phyloP scores from a whole-genome alignment of 1,140 invertebrate species.

The Cryptotermes secundus region DNA sequence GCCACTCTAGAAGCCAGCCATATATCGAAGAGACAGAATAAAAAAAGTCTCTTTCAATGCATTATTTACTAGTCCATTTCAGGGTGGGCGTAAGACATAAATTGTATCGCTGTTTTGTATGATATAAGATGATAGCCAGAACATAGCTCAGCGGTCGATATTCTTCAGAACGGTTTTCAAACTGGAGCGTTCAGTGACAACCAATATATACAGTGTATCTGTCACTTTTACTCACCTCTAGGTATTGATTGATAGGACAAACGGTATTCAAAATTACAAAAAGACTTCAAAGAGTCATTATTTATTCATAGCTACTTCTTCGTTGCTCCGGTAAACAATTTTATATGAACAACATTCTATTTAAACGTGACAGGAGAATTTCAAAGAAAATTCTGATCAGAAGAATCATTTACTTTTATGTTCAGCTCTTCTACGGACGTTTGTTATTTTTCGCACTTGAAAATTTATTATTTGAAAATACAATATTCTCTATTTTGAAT shows the following conservation, averaged over 20 bases:
- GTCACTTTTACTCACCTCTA: neutral
- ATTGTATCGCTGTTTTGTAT: neutral
- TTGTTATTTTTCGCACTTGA: too few relatives aligned
- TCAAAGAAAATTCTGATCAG: neutral
- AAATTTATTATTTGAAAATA: too few relatives aligned
- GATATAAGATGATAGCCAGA: neutral
- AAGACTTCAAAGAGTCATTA: neutral
- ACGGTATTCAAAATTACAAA: neutral
- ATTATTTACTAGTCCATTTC: neutral
- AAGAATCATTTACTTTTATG: too few relatives aligned
- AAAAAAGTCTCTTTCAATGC: neutral
- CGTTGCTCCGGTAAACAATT: neutral
- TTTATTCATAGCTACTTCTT: conserved; percentile 15
- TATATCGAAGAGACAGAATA: neutral
- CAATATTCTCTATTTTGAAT: too few relatives aligned
- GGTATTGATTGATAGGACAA: neutral
- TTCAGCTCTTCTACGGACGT: too few relatives aligned
- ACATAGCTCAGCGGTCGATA: neutral
- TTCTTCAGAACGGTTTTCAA: neutral
- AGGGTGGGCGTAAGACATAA: neutral
- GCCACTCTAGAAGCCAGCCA: neutral
- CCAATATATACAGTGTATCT: neutral
- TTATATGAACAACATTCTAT: neutral
- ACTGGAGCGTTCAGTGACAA: neutral
- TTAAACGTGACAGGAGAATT: neutral